Percentiles rank a stretch among this genome's conserved stretches.
phyloP scores from a whole-genome alignment of 2,113 vertebrate genomes.

The mouse (Mus musculus) region DNA sequence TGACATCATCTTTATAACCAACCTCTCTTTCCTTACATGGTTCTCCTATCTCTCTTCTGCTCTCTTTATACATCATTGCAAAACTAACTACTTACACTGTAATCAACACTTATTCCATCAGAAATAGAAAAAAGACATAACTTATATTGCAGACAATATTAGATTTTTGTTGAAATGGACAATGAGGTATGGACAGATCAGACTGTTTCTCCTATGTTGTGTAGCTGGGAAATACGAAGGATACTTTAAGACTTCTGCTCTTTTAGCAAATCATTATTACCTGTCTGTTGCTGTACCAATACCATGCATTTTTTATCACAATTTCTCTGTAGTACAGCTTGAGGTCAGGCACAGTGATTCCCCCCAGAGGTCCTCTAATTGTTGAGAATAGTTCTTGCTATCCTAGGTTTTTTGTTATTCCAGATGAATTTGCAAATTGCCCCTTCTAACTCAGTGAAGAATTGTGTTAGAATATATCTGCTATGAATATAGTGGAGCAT shows the following conservation, averaged over 20 bases:
- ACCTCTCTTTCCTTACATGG: not conserved
- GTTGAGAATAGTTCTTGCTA: too few species aligned
- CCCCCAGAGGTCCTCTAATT: too few species aligned
- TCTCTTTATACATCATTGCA: not conserved
- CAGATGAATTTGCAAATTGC: too few species aligned
- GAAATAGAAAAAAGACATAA: not conserved
- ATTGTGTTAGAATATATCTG: too few species aligned
- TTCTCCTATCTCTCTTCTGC: not conserved
- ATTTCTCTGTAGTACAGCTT: too few species aligned
- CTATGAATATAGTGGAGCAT: too few species aligned
- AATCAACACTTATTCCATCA: not conserved
- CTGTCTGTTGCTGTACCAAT: too few species aligned
- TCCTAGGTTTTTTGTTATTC: too few species aligned
- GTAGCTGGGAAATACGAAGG: not conserved
- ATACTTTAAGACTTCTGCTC: not conserved
- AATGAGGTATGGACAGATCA: not conserved
- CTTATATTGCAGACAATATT: not conserved
- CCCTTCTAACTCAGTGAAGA: too few species aligned
- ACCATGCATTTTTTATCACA: too few species aligned
- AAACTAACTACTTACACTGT: not conserved
- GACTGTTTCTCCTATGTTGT: not conserved
- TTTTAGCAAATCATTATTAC: not conserved
- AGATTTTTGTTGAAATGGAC: constrained; percentile 6
- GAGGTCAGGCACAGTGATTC: too few species aligned
- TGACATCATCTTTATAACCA: not conserved